These are phyloP conservation scores for Folsomia candida DNA, from an alignment of 2,888 invertebrate genomes.

Conservation along the genomic window DNA sequence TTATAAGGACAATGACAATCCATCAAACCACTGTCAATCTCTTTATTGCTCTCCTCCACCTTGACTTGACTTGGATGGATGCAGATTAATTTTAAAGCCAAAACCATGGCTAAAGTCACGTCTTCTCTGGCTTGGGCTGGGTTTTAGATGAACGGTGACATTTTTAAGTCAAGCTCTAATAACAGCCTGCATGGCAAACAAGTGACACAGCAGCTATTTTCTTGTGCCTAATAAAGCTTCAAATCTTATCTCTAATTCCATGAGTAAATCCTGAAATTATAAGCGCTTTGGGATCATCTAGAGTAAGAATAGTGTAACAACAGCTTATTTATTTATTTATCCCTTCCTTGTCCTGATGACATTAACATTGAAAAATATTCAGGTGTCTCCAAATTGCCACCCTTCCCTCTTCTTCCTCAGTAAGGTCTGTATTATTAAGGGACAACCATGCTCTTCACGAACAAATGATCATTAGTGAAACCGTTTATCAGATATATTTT, in stretches of 20 bases:
- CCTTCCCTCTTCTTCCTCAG: not conserved
- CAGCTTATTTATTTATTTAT: not conserved
- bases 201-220: not conserved
- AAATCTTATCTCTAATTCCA: not conserved
- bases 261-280: not conserved
- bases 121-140: not conserved
- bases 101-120: not conserved
- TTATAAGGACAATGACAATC: conserved; percentile 41
- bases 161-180: conserved; percentile 15
- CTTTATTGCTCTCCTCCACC: conserved; percentile 15
- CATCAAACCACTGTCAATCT: conserved; percentile 48
- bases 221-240: not conserved
- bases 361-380: not conserved
- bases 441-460: not conserved
- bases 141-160: not conserved
- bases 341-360: not conserved
- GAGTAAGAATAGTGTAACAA: not conserved
- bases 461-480: conserved; percentile 31
- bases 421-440: too few relatives aligned
- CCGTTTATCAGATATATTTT: not conserved
- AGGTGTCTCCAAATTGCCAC: not conserved
- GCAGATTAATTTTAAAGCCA: conserved; percentile 1
- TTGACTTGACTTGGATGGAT: conserved; percentile 1
- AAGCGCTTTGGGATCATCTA: not conserved
- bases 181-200: not conserved